Conservation (phyloP, 2,797 vertebrate genomes). For the Lycodopsis pacificus region DNA sequence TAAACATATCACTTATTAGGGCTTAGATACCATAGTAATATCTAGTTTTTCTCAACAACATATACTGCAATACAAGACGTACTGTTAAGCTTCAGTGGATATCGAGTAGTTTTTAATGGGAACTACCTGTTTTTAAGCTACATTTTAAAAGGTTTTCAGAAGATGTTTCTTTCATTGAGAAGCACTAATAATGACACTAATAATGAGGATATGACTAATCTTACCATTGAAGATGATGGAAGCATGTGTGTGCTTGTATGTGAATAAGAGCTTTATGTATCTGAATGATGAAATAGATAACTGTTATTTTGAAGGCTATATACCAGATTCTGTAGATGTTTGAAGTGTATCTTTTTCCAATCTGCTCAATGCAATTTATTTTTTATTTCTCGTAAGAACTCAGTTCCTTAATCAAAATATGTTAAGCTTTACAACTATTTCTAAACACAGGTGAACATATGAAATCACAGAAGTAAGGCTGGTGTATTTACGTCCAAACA, state of each 20-base stretch:
- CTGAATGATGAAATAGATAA: constrained; percentile 40
- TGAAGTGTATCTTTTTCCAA: constrained; percentile 35
- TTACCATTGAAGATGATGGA: constrained; percentile 50
- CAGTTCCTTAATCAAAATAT: constrained; percentile 24
- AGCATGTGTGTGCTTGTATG: constrained; percentile 70
- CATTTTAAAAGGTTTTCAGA: constrained; percentile 59
- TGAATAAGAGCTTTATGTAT: constrained; percentile 61
- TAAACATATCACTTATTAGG: constrained; percentile 72
- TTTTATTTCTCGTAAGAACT: constrained; percentile 29
- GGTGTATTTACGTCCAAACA: constrained; percentile 14
- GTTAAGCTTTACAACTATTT: constrained; percentile 28
- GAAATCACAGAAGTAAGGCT: constrained; percentile 18
- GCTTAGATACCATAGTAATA: constrained; percentile 50
- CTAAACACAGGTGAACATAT: constrained; percentile 27
- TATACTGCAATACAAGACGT: constrained; percentile 67
- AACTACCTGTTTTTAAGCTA: constrained; percentile 65
- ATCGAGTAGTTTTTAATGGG: constrained; percentile 63
- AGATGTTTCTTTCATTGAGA: constrained; percentile 46
- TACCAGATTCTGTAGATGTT: constrained; percentile 41
- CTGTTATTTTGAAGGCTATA: constrained; percentile 41
- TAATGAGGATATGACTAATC: constrained; percentile 43
- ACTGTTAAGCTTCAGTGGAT: constrained; percentile 67
- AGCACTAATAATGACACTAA: constrained; percentile 53
- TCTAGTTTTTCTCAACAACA: constrained; percentile 53
- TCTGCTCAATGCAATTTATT: constrained; percentile 43